Evolutionary conservation across 1,140 invertebrate species (phyloP).

Genomic region (Drosophila subpulchrella): DNA sequence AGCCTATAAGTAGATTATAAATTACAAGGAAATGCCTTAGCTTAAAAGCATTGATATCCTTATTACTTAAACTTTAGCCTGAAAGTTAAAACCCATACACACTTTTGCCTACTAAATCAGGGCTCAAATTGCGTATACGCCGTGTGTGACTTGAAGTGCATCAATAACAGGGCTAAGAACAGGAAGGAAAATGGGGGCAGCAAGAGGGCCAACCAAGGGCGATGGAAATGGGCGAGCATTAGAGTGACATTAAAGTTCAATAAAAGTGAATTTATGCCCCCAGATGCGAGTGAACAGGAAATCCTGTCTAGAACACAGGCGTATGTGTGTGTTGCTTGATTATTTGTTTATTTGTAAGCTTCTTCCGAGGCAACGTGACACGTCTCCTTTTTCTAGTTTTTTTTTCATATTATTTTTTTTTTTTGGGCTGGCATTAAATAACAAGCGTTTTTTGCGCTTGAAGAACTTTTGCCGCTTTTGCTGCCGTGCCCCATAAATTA

Average conservation of each 20-base stretch:
- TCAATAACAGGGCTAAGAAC: conserved; percentile 40
- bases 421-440: conserved; percentile 58
- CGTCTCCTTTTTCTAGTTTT: not conserved
- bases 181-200: conserved; percentile 6
- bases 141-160: conserved; percentile 43
- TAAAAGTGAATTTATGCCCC: conserved; percentile 67
- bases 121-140: conserved; percentile 20
- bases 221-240: conserved; percentile 49
- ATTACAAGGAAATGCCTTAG: no score
- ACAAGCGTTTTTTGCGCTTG: conserved; percentile 58
- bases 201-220: not conserved
- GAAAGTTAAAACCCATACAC: not conserved
- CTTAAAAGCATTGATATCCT: not conserved
- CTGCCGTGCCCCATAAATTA: conserved; percentile 62
- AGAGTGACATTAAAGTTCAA: conserved; percentile 69
- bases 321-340: conserved; percentile 43
- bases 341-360: conserved; percentile 64
- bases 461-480: conserved; percentile 47
- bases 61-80: not conserved
- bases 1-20: no score
- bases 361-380: conserved; percentile 1
- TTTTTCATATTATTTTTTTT: not conserved
- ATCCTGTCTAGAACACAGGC: conserved; percentile 27
- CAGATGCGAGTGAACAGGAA: conserved; percentile 40
- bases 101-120: conserved; percentile 14